Base-by-base conservation (phyloP, 2,797 vertebrate genomes). In the Sebastes kiyomatsui region DNA sequence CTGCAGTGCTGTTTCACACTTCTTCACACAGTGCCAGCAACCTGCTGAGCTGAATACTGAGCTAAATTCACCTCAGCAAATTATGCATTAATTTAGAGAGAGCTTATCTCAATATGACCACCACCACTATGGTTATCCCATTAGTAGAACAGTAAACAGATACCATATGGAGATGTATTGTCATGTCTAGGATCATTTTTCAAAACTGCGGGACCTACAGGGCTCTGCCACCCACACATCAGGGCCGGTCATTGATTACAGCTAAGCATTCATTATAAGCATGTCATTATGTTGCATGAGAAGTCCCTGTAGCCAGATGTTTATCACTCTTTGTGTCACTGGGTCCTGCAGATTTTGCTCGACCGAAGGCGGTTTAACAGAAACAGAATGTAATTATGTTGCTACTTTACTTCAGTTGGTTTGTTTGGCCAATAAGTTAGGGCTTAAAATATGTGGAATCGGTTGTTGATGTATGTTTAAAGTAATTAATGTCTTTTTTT, bases 161-260 rank as follows among this genome's bases (percentile, higher is more conserved):
- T 75, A 83, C 65, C 67, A 73, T 52, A 75, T 83, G 73, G 83
- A 88, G 86, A 85, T 72, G 58, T 20, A 33, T 52, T 58, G 83
- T 80, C 81, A 77, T 68, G 54, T 82, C 30, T 5, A 13, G 61
- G 66, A 82, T 90, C 60, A 73, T 92, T 91, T 84, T 64, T 86
- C 87, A 87, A 22, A 42, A 13, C 65, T 2, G 28, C 3, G 2
- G 22, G 49, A 66, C 76, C 87, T 69, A 65, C 67, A 20, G 86
- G 86, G 80, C 76, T 72, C 27, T 7, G 58, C 80, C 22, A 61
- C 86, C 71, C 83, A 85, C 87, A 73, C 77, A 52, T 62, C 14
- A 64, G 59, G 28, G 22, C 78, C 32, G 70, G 67, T 73, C 86
- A 93, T 87, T 88, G 88, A 92, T 92, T 85, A 86, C 72, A 77